A percentile compares a stretch with the other conserved stretches of the same genome.
Conservation (phyloP, 2,113 vertebrate species). For the Aldabrachelys gigantea region DNA sequence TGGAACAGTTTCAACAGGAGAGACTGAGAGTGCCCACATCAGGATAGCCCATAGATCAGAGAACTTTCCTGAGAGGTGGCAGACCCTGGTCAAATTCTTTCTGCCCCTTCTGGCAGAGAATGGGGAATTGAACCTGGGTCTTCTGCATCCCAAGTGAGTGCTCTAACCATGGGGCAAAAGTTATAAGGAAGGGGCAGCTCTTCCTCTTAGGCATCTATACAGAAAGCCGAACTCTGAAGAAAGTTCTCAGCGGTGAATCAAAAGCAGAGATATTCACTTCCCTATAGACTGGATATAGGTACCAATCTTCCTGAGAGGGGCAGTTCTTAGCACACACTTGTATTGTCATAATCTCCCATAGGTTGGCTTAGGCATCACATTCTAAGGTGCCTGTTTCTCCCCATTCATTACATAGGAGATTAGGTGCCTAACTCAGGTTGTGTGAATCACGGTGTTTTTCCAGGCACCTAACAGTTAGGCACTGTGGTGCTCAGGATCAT, state of each 20-base stretch:
- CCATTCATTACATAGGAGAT: no score
- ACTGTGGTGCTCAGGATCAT: neutral
- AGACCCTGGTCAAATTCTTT: neutral
- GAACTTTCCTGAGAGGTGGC: neutral
- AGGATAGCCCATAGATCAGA: neutral
- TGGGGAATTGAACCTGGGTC: neutral
- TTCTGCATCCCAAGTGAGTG: neutral
- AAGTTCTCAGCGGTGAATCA: neutral
- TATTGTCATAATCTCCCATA: neutral
- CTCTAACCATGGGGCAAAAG: neutral
- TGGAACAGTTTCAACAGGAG: neutral
- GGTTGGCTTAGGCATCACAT: neutral
- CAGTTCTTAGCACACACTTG: neutral
- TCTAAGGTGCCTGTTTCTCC: no score
- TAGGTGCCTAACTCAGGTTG: neutral
- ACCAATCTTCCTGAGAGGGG: neutral
- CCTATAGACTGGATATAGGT: neutral
- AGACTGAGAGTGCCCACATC: neutral
- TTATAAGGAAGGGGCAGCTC: neutral
- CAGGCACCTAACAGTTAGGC: no score
- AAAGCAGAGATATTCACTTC: neutral
- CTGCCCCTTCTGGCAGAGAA: neutral
- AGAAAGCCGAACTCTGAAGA: neutral
- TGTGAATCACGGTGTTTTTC: neutral
- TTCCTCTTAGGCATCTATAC: neutral